Conservation (phyloP, 1,140 invertebrate species). For the Drosophila tani region DNA sequence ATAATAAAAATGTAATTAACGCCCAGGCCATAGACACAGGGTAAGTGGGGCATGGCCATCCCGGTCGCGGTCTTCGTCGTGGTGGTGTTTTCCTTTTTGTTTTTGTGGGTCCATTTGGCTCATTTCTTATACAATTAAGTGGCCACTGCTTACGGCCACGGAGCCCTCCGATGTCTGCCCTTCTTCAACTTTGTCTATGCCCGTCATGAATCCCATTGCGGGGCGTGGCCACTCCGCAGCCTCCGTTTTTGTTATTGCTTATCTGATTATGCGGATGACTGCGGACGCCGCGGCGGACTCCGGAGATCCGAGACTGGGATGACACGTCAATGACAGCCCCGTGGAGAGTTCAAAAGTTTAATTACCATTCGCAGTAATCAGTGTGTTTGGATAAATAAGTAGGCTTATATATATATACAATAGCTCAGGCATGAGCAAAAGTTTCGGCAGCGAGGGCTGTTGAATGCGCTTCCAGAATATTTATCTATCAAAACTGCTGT, state of each 20-base stretch:
- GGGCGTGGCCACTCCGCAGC: conserved; percentile 49
- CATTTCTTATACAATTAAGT: conserved; percentile 82
- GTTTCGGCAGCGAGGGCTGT: neutral
- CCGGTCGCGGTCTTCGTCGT: neutral
- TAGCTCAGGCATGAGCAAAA: conserved; percentile 18
- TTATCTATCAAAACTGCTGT: neutral
- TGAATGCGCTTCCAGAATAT: neutral
- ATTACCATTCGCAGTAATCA: conserved; percentile 77
- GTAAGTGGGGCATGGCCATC: conserved; percentile 26
- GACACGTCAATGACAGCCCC: conserved; percentile 73
- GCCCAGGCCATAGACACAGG: conserved; percentile 64
- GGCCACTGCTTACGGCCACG: conserved; percentile 63
- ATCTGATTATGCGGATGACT: conserved; percentile 76
- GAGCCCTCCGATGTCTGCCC: conserved; percentile 30
- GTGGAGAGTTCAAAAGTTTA: conserved; percentile 80
- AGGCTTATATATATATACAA: conserved; percentile 50
- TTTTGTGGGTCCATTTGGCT: conserved; percentile 53
- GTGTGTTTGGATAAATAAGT: conserved; percentile 51
- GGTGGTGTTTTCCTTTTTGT: conserved; percentile 10
- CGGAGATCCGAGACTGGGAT: conserved; percentile 32
- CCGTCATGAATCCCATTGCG: conserved; percentile 72
- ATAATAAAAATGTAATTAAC: conserved; percentile 84
- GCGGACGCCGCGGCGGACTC: conserved; percentile 3
- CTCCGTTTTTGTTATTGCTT: conserved; percentile 61
- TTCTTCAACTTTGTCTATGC: conserved; percentile 78